Conservation (phyloP, 2,797 vertebrate species). For the Garrulus glandarius region DNA sequence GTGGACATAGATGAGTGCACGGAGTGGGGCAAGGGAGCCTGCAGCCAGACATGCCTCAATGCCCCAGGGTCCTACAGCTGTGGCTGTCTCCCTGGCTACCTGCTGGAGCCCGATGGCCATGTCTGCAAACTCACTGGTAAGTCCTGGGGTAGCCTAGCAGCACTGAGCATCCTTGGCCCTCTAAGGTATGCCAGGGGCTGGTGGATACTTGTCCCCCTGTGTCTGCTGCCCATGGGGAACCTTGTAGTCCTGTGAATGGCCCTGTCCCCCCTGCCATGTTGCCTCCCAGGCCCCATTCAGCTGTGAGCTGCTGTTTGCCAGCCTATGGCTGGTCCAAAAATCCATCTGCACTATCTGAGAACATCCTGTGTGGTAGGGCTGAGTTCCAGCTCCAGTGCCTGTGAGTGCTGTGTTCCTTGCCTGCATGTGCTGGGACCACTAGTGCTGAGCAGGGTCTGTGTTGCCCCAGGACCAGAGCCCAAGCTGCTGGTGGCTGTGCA, state of each 20-base stretch:
- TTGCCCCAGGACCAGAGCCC: slow-evolving; percentile 79
- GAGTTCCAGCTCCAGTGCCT: neutral
- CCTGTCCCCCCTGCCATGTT: neutral
- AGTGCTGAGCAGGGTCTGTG: neutral
- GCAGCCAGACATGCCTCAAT: slow-evolving; percentile 87
- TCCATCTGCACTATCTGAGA: neutral
- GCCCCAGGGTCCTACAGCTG: slow-evolving; percentile 82
- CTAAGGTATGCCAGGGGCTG: neutral
- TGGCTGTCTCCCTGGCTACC: slow-evolving; percentile 77
- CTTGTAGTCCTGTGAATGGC: neutral
- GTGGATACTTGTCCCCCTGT: neutral
- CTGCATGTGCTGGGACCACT: neutral
- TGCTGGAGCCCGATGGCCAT: slow-evolving; percentile 80
- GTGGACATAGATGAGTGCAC: slow-evolving; percentile 85
- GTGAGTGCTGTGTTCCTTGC: fast-evolving
- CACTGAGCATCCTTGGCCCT: fast-evolving
- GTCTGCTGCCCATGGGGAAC: neutral
- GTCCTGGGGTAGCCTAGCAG: neutral
- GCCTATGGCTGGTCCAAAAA: neutral
- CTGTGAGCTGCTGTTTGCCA: neutral
- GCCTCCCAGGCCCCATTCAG: neutral
- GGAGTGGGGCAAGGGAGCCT: slow-evolving; percentile 17
- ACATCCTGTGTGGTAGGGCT: fast-evolving
- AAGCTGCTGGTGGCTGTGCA: slow-evolving; percentile 84
- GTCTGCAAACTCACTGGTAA: slow-evolving; percentile 87